Percentiles rank a stretch among this genome's conserved stretches.
Evolutionary conservation across 2,888 invertebrate genomes (phyloP).

Genomic region (Ormyrus labotus): DNA sequence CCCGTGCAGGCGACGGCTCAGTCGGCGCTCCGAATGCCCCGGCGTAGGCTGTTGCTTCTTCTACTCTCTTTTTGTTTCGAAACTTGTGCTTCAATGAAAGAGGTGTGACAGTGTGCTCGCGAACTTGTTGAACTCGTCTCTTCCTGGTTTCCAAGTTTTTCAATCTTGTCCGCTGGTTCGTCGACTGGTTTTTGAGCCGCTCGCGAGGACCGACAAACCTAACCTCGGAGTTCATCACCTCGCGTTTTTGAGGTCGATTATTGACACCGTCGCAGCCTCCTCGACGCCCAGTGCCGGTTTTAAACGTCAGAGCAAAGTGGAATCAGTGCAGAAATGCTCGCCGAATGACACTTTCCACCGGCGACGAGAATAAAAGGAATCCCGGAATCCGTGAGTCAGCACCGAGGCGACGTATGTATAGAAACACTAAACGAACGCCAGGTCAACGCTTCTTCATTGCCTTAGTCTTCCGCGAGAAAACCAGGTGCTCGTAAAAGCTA

Average conservation of each 20-base stretch:
- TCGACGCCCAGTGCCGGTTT: background rate
- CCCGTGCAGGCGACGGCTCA: conserved; percentile 31
- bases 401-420: background rate
- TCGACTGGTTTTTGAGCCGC: too few relatives aligned
- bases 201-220: background rate
- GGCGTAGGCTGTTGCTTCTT: background rate
- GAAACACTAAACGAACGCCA: background rate
- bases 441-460: conserved; percentile 30
- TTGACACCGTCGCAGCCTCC: background rate
- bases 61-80: background rate
- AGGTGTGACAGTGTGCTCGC: background rate
- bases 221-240: conserved; percentile 35
- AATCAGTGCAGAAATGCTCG: background rate
- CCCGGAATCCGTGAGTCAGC: conserved; percentile 3
- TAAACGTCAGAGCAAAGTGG: conserved; percentile 13
- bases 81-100: background rate
- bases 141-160: background rate
- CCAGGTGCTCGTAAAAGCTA: conserved; percentile 39
- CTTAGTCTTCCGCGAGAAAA: background rate
- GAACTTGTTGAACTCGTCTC: background rate
- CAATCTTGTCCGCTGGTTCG: too few relatives aligned
- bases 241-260: background rate
- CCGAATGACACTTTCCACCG: too few relatives aligned
- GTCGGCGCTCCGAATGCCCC: conserved; percentile 9
- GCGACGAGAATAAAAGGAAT: background rate